Percentiles rank a stretch among this genome's conserved stretches.
phyloP scores from a whole-genome alignment of 2,888 invertebrate species.

The Hyposoter didymator region DNA sequence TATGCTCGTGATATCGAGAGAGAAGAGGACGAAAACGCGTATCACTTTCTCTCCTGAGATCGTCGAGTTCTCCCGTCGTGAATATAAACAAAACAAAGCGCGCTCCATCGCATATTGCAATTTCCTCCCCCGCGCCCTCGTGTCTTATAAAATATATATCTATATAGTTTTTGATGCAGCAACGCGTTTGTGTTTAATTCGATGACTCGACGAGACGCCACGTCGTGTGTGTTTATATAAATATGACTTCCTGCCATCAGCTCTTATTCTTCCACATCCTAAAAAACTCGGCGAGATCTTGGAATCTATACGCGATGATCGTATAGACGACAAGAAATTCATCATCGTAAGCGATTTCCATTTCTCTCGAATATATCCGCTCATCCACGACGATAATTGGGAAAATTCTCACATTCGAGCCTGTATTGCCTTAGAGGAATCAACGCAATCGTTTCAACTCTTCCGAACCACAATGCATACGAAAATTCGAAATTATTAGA shows the following conservation, averaged over 20 bases:
- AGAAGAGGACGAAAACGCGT: slow-evolving; percentile 56
- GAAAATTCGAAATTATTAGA: too few species aligned
- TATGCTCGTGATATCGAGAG: slow-evolving; percentile 18
- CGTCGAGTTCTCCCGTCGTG: slow-evolving; percentile 30
- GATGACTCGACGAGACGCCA: slow-evolving; percentile 27
- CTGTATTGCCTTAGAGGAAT: background rate
- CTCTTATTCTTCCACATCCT: background rate
- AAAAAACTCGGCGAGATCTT: slow-evolving; percentile 24
- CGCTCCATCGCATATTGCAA: slow-evolving; percentile 35
- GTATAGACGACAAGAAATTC: slow-evolving; percentile 5
- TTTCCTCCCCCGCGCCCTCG: slow-evolving; percentile 19
- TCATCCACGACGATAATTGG: background rate
- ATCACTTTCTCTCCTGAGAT: slow-evolving; percentile 59
- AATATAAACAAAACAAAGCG: slow-evolving; percentile 42
- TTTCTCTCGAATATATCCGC: background rate
- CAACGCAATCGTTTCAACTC: background rate
- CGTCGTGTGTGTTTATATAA: slow-evolving; percentile 2
- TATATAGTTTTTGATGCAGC: background rate
- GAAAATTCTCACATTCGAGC: background rate
- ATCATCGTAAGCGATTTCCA: slow-evolving; percentile 24
- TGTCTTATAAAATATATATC: background rate
- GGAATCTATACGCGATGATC: slow-evolving; percentile 15
- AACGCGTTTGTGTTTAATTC: background rate
- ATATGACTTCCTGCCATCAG: slow-evolving; percentile 24
- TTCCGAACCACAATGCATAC: too few species aligned